These are phyloP conservation scores for Neodon shergylaensis DNA, from an alignment of 2,113 vertebrate genomes.

Conservation along the genomic window DNA sequence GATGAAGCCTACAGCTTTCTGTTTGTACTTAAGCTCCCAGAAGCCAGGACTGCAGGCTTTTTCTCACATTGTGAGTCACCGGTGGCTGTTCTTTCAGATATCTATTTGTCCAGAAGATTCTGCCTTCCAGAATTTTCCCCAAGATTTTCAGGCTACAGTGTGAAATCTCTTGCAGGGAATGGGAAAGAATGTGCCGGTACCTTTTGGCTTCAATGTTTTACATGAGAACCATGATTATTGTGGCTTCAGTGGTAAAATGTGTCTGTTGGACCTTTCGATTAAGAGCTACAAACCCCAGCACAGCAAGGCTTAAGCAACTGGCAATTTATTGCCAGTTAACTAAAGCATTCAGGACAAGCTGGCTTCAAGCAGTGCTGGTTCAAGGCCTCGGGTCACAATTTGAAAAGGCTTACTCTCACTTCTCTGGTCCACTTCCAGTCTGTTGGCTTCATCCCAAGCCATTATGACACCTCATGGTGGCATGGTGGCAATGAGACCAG, in stretches of 20 bases:
- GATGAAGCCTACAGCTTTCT: constrained; percentile 26
- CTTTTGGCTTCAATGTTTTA: constrained; percentile 9
- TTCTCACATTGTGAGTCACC: constrained; percentile 29
- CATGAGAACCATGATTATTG: background rate
- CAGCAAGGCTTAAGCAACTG: background rate
- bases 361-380: background rate
- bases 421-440: background rate
- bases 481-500: background rate
- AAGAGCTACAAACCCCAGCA: background rate
- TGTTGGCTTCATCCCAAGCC: background rate
- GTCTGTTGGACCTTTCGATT: background rate
- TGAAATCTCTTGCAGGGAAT: constrained; percentile 9
- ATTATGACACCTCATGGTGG: background rate
- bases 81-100: constrained; percentile 49
- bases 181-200: background rate
- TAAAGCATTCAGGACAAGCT: background rate
- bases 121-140: constrained; percentile 63
- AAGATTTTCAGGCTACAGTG: constrained; percentile 15
- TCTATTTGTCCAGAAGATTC: constrained; percentile 55
- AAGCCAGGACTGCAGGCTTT: constrained; percentile 25
- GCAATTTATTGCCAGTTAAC: background rate
- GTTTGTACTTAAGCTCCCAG: constrained; percentile 63
- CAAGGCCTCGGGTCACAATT: background rate
- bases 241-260: background rate
- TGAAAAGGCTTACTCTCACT: background rate